These are phyloP conservation scores for Microhierax caerulescens DNA, from an alignment of 2,797 vertebrate genomes.

Conservation along the genomic window DNA sequence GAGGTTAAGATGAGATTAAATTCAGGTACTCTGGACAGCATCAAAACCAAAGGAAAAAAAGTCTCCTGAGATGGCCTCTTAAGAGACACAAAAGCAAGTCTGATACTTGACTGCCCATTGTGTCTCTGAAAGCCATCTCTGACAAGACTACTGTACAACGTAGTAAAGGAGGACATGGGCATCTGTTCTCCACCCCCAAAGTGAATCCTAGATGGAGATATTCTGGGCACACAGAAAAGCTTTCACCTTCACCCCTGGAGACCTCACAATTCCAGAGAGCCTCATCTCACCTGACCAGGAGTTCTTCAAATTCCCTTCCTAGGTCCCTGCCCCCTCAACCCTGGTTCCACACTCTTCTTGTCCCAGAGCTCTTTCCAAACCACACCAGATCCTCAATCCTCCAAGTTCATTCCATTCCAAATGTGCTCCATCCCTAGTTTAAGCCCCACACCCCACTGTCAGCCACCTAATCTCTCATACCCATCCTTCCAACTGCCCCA, in stretches of 20 bases:
- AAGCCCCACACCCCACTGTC: neutral
- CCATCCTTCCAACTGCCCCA: neutral
- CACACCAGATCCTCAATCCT: neutral
- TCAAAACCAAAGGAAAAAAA: neutral
- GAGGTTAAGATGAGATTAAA: neutral
- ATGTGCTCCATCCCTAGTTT: neutral
- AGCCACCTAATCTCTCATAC: neutral
- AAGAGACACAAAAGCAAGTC: neutral
- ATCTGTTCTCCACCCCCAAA: neutral
- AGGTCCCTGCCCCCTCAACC: neutral
- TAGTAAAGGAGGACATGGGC: neutral
- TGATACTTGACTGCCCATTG: neutral
- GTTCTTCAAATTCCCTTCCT: neutral
- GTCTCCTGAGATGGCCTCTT: neutral
- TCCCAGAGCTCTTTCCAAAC: neutral
- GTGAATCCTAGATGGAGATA: neutral
- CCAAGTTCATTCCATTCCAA: neutral
- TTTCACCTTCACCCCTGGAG: neutral
- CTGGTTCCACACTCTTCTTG: neutral
- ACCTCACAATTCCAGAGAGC: neutral
- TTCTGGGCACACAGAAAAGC: neutral
- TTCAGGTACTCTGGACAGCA: neutral
- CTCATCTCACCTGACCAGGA: neutral
- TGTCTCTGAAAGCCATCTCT: neutral
- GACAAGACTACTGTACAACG: rapidly evolving